Evolutionary conservation across 1,140 invertebrate genomes (phyloP), one percentile per base, ranked within the genome.

Genomic region (Heliothis virescens): DNA sequence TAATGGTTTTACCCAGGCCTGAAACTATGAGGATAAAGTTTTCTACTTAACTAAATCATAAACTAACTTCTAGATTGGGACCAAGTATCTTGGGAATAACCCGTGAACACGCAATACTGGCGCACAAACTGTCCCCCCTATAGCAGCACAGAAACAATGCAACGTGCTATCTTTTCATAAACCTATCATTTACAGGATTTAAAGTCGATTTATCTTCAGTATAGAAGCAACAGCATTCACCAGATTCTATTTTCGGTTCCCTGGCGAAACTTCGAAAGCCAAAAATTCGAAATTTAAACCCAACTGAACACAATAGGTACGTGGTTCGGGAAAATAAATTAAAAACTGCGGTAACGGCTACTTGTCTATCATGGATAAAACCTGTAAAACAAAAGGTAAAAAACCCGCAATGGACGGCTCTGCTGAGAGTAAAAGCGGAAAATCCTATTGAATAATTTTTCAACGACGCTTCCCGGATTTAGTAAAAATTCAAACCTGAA

Each of bases 331-430:
- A 67, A 41, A 67, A 48, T 16, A 67, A 48, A n/a, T 4, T 12
- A 48, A 34, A 48, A 67, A 48, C 10, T 41, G 1, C 63, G 63
- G 63, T 67, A 67, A 67, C 63, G 41, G 63, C 41, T 67, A 48
- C 63, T 67, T 67, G 63, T 67, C 63, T 67, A 67, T 67, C 63
- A 67, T 4, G 63, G 41, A 11, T 67, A 18, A 18, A 48, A 67
- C 41, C 63, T 12, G 7, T 67, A 21, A 48, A 67, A 67, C 3
- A 48, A 48, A 47, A 11, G 16, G 16, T 67, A 16, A 47, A 62
- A 67, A 67, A 67, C 10, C 10, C 16, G 11, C 3, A 48, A 10
- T 4, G 57, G 21, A 26, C 63, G 16, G 41, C 16, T 48, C 13
- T 67, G 41, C 18, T 16, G 16, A 48, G 63, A 67, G 41, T 41